A percentile compares a stretch with the other conserved stretches of the same genome.
Evolutionary conservation across 2,113 vertebrate species (phyloP).

Genomic region (Dryoscopus gambensis): DNA sequence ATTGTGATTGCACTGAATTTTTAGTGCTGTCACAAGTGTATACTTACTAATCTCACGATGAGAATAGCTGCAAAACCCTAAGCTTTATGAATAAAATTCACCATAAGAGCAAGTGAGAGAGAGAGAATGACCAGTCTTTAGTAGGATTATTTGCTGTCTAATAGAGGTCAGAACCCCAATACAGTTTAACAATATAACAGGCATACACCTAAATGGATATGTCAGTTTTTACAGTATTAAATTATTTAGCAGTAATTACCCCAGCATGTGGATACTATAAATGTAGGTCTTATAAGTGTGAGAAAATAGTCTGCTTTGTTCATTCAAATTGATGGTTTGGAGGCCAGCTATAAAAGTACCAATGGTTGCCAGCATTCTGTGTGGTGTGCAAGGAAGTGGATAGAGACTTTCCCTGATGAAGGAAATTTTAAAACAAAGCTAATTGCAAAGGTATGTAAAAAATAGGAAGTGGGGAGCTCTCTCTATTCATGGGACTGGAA

Average conservation of each 20-base stretch:
- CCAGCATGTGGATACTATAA: conserved; percentile 71
- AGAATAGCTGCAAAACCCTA: conserved; percentile 34
- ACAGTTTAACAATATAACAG: conserved; percentile 71
- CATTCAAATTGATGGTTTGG: conserved; percentile 68
- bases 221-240: conserved; percentile 75
- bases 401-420: neutral
- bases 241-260: conserved; percentile 77
- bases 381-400: neutral
- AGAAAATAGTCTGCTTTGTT: conserved; percentile 71
- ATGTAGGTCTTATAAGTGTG: conserved; percentile 61
- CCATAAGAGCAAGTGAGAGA: neutral
- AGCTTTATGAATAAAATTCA: conserved; percentile 56
- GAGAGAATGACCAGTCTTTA: conserved; percentile 69
- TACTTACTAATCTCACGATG: conserved; percentile 36
- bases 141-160: conserved; percentile 71
- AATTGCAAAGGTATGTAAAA: neutral
- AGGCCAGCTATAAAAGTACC: conserved; percentile 23
- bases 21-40: conserved; percentile 44
- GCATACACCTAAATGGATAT: conserved; percentile 70
- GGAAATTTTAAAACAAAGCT: neutral
- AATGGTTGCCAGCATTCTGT: neutral
- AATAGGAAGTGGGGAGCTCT: neutral
- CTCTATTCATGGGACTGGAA: neutral
- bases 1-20: conserved; percentile 60
- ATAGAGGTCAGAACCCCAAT: conserved; percentile 74